A percentile compares a stretch with the other conserved stretches of the same genome.
These are phyloP conservation scores for Momotus momota DNA, from an alignment of 2,797 vertebrate species.

Conservation along the genomic window DNA sequence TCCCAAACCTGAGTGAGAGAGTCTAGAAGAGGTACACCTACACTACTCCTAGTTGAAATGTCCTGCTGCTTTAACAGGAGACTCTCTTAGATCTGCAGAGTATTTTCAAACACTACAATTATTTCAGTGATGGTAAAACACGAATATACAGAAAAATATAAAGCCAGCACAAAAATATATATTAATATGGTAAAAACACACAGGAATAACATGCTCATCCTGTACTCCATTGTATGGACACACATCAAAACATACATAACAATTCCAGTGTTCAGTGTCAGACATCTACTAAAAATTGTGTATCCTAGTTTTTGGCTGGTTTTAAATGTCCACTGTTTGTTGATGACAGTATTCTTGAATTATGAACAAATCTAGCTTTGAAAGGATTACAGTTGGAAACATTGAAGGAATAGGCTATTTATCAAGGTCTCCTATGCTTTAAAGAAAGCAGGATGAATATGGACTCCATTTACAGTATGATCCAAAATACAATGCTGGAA, in stretches of 20 bases:
- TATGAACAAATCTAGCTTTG: neutral
- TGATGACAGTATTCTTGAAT: neutral
- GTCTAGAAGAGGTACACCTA: neutral
- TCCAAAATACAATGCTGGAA: neutral
- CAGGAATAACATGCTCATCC: neutral
- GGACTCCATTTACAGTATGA: neutral
- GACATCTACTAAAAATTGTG: neutral
- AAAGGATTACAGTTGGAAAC: neutral
- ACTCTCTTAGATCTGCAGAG: neutral
- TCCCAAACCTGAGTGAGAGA: neutral
- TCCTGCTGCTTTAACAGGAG: neutral
- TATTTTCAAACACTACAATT: neutral
- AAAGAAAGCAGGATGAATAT: neutral
- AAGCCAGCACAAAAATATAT: neutral
- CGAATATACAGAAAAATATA: neutral
- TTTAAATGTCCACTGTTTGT: neutral
- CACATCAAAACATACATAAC: neutral
- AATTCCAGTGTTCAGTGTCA: neutral
- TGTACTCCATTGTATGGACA: too few relatives aligned
- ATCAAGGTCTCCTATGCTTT: neutral
- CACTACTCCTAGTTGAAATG: fast-evolving
- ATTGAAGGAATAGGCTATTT: neutral
- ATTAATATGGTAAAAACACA: neutral
- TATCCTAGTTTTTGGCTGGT: neutral
- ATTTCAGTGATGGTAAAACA: neutral